Percentiles rank a stretch among this genome's conserved stretches.
Conservation (phyloP, 2,888 invertebrate species). For the Andrena camellia region DNA sequence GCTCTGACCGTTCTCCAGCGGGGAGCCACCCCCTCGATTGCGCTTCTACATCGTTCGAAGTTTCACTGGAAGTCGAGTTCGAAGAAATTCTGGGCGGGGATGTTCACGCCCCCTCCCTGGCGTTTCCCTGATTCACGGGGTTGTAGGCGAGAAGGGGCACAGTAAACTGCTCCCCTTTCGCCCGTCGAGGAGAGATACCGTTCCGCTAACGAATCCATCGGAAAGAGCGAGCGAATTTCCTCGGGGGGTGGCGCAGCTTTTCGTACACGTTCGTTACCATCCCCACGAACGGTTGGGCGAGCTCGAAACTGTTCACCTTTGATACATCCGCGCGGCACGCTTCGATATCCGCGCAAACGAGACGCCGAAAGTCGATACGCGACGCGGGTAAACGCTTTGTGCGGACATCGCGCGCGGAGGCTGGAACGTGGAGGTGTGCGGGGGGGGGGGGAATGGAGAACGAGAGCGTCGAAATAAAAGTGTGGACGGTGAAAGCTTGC, state of each 20-base stretch:
- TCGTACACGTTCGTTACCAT: constrained; percentile 4
- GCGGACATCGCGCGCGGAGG: neutral
- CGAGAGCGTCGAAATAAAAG: neutral
- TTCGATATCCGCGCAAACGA: constrained; percentile 20
- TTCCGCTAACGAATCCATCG: constrained; percentile 26
- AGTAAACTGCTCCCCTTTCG: too few species aligned
- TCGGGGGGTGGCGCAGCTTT: neutral
- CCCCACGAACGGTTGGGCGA: constrained; percentile 10
- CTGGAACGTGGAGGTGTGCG: neutral
- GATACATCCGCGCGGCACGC: constrained; percentile 16
- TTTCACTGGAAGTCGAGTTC: too few species aligned
- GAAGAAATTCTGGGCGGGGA: too few species aligned
- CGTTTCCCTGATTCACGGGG: too few species aligned
- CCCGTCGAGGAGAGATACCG: neutral
- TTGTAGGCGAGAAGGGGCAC: too few species aligned
- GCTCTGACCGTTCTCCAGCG: too few species aligned
- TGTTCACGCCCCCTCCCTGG: too few species aligned
- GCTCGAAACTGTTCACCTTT: constrained; percentile 34
- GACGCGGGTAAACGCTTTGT: constrained; percentile 20
- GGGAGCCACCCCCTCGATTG: too few species aligned
- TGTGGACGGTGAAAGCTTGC: neutral
- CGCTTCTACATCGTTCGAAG: too few species aligned
- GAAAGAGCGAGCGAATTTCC: neutral
- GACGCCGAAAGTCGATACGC: constrained; percentile 26
- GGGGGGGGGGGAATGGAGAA: too few species aligned